These are phyloP conservation scores for Enteromius argenteus DNA, from an alignment of 2,797 vertebrate species.

Conservation along the genomic window DNA sequence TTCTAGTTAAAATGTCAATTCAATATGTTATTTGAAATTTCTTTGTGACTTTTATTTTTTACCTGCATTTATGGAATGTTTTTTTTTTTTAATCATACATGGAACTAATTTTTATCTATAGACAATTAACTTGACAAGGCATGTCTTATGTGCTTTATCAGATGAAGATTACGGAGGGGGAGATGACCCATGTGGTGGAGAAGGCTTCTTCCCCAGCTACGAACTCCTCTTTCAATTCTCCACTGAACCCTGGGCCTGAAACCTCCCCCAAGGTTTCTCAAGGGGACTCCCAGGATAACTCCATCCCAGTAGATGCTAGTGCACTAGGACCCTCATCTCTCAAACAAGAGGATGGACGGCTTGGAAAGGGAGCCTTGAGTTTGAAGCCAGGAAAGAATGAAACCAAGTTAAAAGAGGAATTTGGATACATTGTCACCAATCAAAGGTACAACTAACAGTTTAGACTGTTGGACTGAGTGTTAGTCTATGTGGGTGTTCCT, in stretches of 20 bases:
- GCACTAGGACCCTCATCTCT: slow-evolving; percentile 43
- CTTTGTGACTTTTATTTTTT: background rate
- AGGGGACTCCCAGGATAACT: slow-evolving; percentile 12
- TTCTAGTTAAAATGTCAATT: background rate
- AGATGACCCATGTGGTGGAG: slow-evolving; percentile 66
- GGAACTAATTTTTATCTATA: background rate
- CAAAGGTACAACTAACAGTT: slow-evolving; percentile 81
- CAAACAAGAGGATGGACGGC: slow-evolving; percentile 38
- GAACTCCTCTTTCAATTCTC: slow-evolving; percentile 39
- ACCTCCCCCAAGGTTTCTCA: slow-evolving; percentile 14
- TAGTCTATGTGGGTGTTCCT: slow-evolving; percentile 33
- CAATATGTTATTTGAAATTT: background rate
- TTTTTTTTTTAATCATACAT: background rate
- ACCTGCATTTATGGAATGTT: background rate
- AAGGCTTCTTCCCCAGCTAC: slow-evolving; percentile 35
- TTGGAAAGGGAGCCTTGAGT: slow-evolving; percentile 42
- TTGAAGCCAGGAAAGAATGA: slow-evolving; percentile 56
- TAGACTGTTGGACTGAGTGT: slow-evolving; percentile 9
- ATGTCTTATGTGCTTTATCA: slow-evolving; percentile 12
- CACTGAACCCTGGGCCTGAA: slow-evolving; percentile 11
- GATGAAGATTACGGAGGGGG: slow-evolving; percentile 71
- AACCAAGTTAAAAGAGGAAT: slow-evolving; percentile 73
- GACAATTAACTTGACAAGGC: background rate
- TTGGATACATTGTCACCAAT: slow-evolving; percentile 88
- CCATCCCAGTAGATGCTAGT: slow-evolving; percentile 36